These are phyloP conservation scores for Acronicta alni DNA, from an alignment of 2,888 invertebrate genomes.

Conservation along the genomic window DNA sequence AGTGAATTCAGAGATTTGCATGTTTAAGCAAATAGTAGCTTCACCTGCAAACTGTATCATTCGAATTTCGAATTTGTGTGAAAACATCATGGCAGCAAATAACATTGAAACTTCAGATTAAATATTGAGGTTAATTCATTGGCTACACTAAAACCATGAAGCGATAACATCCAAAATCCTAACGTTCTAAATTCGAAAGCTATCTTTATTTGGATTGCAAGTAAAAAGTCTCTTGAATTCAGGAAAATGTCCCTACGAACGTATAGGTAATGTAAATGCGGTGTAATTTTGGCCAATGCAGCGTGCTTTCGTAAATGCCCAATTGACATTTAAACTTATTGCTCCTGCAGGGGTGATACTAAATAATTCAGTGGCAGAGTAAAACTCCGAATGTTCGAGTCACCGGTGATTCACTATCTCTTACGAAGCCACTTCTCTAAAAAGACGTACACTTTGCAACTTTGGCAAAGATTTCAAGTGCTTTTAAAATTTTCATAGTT, in stretches of 20 bases:
- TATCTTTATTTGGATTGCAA: slow-evolving; percentile 27
- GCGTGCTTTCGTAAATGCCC: slow-evolving; percentile 35
- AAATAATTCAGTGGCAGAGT: slow-evolving; percentile 52
- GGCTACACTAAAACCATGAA: slow-evolving; percentile 18
- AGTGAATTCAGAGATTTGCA: slow-evolving; percentile 29
- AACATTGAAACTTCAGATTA: slow-evolving; percentile 16
- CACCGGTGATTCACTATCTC: slow-evolving; percentile 31
- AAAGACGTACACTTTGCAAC: slow-evolving; percentile 49
- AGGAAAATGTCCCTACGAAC: slow-evolving; percentile 14
- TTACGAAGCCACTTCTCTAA: slow-evolving; percentile 50
- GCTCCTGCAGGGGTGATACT: slow-evolving; percentile 30
- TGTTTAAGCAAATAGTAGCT: slow-evolving; percentile 29
- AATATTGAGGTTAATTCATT: slow-evolving; percentile 33
- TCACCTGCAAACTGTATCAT: slow-evolving; percentile 16
- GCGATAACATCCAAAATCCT: slow-evolving; percentile 27
- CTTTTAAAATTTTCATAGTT: slow-evolving; percentile 52
- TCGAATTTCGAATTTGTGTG: slow-evolving; percentile 13
- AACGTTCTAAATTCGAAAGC: slow-evolving; percentile 27
- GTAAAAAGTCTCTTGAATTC: slow-evolving; percentile 6
- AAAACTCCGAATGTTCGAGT: slow-evolving; percentile 32
- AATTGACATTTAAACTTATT: slow-evolving; percentile 56
- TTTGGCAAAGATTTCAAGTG: slow-evolving; percentile 52
- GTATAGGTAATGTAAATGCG: slow-evolving; percentile 43
- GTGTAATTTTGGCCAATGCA: slow-evolving; percentile 24
- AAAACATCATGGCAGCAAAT: slow-evolving; percentile 19